Base-by-base conservation (phyloP, 1,140 invertebrate species). In the Halyomorpha halys region DNA sequence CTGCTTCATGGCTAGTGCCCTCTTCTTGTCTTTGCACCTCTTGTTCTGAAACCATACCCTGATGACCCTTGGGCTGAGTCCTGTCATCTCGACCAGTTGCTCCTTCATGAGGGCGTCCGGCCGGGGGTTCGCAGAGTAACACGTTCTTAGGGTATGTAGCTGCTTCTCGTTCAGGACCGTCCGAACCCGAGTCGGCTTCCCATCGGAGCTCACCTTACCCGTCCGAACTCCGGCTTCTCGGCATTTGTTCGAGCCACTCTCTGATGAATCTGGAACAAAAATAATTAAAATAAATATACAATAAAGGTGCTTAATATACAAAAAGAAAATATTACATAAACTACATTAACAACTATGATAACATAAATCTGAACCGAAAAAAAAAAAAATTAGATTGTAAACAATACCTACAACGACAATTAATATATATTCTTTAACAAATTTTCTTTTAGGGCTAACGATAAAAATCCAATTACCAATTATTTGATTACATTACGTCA, bases 11-110 rank as follows among this genome's bases (percentile, higher is more conserved):
- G 96, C 86, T 44, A 97, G 90, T 44, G 90, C 94, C 72, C 92
- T 89, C 79, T 99, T 99, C 78, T 99, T 99, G 77, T 99, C 97
- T 76, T 99, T 99, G 79, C 96, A 99, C 34, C 97, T 78, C 76
- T 99, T 99, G 78, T 99, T 99, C 77, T 99, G 93, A 79, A 97
- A 98, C 95, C 95, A 98, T 18, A 98, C 95, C 71, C 95, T 82
- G 71, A 98, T 98, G 63, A 99, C 95, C 19, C 95, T 78, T 1
- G 94, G 94, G 70, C 90, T 94, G 3, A 99, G 82, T 0, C 91
- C 86, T 0, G 97, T 99, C 94, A 98, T 97, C 76, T 99, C 97
- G 13, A 98, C 95, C 62, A 99, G 80, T 74, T 98, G 94, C 74
- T 99, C 97, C 79, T 99, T 99, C 94, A 98, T 98, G 27, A 98